Evolutionary conservation across 2,888 invertebrate species (phyloP), one percentile per base, ranked within the genome.

Genomic region (Ormia ochracea): DNA sequence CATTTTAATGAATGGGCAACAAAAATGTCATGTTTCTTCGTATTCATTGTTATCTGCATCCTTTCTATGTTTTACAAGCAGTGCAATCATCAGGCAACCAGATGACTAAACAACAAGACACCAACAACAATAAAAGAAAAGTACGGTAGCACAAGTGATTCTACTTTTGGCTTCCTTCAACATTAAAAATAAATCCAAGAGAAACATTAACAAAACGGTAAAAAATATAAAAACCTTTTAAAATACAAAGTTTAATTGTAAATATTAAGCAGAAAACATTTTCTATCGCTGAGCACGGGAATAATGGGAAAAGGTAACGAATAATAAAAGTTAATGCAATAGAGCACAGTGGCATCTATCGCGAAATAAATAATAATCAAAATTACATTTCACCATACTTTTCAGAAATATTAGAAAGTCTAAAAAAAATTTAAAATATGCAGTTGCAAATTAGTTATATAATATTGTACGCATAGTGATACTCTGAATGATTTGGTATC

Each of bases 211-310:
- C 36, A 43, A 54, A 43, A 54, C 14, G 41, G 4, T 66, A 50
- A 59, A 58, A 78, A 75, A 38, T n/a, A 52, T 14, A 12, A 74
- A 56, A 74, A 56, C 56, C 74, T 63, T 74, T 74, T 74, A 54
- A 45, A 70, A 70, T 36, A 75, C 65, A 75, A 75, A 66, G 70
- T 59, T 66, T 75, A 75, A 79, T 79, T 75, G 59, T 70, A 59
- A 72, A 66, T 66, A 38, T 75, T 43, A 63, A 68, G 73, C 41
- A 56, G 50, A 3, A 68, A 41, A 48, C 36, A 54, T 28, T 63
- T 38, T 31, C 23, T 23, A 23, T 56, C 36, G 36, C 31, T 61
- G 28, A 54, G 33, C 19, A 52, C 14, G 12, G 23, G 48, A 52
- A 54, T 19, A 26, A 59, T 14, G 17, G 4, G 21, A 36, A 61